These are phyloP conservation scores for Mormyrus iriodes DNA, from an alignment of 2,113 vertebrate genomes.

Conservation along the genomic window DNA sequence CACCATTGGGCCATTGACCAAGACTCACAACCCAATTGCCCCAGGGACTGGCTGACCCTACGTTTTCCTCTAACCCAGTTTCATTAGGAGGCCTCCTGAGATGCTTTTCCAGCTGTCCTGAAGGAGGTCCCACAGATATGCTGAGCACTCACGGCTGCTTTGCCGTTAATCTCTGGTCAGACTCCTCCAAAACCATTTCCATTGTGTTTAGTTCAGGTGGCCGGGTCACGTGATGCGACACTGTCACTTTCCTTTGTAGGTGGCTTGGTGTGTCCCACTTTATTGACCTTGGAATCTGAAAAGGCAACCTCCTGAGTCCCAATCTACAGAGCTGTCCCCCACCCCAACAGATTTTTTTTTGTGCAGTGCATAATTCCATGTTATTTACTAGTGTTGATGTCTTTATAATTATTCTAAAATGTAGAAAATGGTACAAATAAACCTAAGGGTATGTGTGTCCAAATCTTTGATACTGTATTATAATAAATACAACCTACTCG, in stretches of 20 bases:
- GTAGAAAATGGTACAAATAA: background rate
- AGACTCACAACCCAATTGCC: too few species aligned
- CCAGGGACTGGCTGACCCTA: background rate
- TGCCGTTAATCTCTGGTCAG: background rate
- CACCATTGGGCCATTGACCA: background rate
- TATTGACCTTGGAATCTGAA: background rate
- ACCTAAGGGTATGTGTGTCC: background rate
- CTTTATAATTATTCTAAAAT: background rate
- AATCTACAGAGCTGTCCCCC: background rate
- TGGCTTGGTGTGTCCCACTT: background rate
- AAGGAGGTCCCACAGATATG: background rate
- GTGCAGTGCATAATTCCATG: background rate
- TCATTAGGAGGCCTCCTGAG: background rate
- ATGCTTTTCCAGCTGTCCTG: background rate
- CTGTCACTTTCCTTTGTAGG: background rate
- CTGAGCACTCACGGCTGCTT: background rate
- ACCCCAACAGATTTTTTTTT: background rate
- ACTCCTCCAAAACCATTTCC: background rate
- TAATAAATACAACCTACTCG: background rate
- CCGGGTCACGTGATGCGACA: background rate
- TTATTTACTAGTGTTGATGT: background rate
- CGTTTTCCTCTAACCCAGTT: background rate
- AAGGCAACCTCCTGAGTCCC: background rate
- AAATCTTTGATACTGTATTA: background rate
- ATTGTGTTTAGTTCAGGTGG: background rate